Base-by-base conservation (phyloP, 2,113 vertebrate species). In the Saccopteryx bilineata region DNA sequence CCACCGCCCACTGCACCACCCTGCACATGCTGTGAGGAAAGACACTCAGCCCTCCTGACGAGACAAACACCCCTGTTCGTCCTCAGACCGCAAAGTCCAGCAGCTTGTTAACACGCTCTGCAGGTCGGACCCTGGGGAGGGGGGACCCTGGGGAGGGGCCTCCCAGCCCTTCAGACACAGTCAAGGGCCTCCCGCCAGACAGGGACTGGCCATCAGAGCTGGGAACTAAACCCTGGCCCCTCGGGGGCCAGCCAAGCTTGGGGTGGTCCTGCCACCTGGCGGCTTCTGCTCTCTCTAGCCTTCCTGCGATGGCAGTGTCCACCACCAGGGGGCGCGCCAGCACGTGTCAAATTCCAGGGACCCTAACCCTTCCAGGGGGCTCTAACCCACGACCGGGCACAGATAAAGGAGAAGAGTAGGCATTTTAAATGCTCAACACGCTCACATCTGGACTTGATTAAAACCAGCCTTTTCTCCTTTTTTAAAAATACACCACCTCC, bases 11-110 rank as follows among this genome's bases (percentile, higher is more conserved):
- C 24, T 17, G 10, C 5, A 31, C 8, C 24, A n/a, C 84, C 26
- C 14, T 8, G 17, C n/a, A 39, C 61, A 46, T 3, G 23, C 58
- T 46, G 24, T 12, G 48, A 87, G 83, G 13, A 82, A 50, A 54
- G 65, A 8, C 26, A 5, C 13, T 5, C 21, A 18, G 54, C 1
- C 26, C 26, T 3, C 9, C 46, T 48, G 19, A 46, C 0, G 11
- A 13, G 13, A 63, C 72, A 84, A 71, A 61, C 1, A 12, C 23
- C 7, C 18, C 5, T 1, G 0, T 7, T 26, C 8, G 9, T 1
- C 21, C 56, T 78, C 12, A 11, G 76, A 14, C 9, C 1, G 2
- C 58, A 9, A 19, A 21, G 74, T 13, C 60, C 28, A 4, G 31
- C 18, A 23, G 15, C 12, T 24, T 39, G 58, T 26, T 39, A 23